Evolutionary conservation across 2,797 vertebrate species (phyloP), one percentile per base, ranked within the genome.

Genomic region (Pogonophryne albipinna): DNA sequence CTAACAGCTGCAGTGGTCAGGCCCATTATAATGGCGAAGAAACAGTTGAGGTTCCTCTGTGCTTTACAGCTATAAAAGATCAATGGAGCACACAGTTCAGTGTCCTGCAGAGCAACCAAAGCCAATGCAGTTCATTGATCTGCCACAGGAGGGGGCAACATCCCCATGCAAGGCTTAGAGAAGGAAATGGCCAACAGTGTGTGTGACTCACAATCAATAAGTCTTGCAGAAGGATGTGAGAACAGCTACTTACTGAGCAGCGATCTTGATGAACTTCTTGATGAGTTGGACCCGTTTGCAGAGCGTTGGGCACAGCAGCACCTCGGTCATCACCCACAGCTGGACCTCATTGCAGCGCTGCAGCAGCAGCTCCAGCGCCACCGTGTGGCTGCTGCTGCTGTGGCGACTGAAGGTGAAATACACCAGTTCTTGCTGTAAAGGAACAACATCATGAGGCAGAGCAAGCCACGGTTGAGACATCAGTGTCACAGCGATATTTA

Each of bases 191-290:
- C 17, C 17, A 41, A 9, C 13, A 27, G n/a, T 66, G 20, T 68
- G 20, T 46, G 0, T 34, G 4, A 60, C 61, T 2, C 23, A 20
- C 10, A n/a, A 55, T 76, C n/a, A 60, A 6, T 73, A 8, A 5
- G 44, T 23, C 4, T 62, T 58, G 41, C 34, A 49, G 16, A n/a
- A 1, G 6, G 2, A 23, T 13, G 23, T n/a, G 27, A 66, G 38
- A 2, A 19, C 71, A 61, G 46, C 52, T 73, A 96, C 98, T 97
- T 85, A 99, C 98, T 99, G 98, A 34, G 98, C 95, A 10, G 97
- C 97, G 4, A 98, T 97, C 93, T 99, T 99, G 94, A 99, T 98
- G 95, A 99, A 99, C 88, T 99, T 99, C 90, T 99, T 99, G 89
- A 99, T 95, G 52, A 99, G 96, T 74, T 99, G 98, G n/a, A 99